A percentile compares a stretch with the other conserved stretches of the same genome.
phyloP scores from a whole-genome alignment of 2,797 vertebrate species.

The Enteromius anoplus region DNA sequence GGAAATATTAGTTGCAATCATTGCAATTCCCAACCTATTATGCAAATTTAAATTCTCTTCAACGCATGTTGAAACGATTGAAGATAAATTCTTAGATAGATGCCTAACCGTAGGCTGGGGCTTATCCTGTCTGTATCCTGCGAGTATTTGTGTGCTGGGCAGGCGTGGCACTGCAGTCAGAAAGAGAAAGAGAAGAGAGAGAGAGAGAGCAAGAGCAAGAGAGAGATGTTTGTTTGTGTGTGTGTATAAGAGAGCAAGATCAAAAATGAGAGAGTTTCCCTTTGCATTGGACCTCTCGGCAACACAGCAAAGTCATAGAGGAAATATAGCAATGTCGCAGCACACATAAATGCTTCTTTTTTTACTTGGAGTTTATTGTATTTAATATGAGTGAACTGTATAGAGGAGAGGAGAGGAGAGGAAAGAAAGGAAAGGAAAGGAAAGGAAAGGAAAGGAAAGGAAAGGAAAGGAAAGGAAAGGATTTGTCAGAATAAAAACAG shows the following conservation, averaged over 20 bases:
- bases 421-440: conserved; percentile 1
- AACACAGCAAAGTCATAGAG: conserved; percentile 25
- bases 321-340: background rate
- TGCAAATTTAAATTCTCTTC: background rate
- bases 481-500: background rate
- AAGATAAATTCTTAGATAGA: conserved; percentile 9
- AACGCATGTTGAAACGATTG: background rate
- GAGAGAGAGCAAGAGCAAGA: conserved; percentile 21
- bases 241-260: conserved; percentile 18
- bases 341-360: conserved; percentile 8
- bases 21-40: background rate
- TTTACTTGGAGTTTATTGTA: background rate
- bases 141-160: conserved; percentile 51
- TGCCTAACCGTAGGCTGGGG: background rate
- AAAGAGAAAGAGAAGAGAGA: conserved; percentile 38
- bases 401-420: background rate
- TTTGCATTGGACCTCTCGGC: conserved; percentile 40
- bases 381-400: conserved; percentile 28
- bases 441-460: background rate
- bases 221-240: background rate
- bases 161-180: conserved; percentile 62
- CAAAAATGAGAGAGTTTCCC: conserved; percentile 39
- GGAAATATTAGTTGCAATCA: background rate
- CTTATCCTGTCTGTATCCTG: conserved; percentile 22
- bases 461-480: too few species aligned